Percentiles rank a stretch among this genome's conserved stretches.
Evolutionary conservation across 2,888 invertebrate species (phyloP).

Genomic region (Xanthia icteritia): DNA sequence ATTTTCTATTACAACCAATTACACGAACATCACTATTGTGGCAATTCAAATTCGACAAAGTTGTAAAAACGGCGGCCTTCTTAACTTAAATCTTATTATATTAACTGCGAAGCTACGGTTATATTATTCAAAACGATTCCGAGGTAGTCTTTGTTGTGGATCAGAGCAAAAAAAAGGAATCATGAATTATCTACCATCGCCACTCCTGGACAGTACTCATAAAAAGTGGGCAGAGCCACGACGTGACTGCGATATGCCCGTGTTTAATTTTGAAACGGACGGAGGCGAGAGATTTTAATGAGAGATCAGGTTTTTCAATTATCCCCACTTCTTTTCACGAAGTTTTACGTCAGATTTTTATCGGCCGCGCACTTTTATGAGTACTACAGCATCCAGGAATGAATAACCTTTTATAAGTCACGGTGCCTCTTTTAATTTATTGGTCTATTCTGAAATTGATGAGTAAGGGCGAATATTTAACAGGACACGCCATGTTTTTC

Average conservation of each 20-base stretch:
- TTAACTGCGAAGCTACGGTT: slow-evolving; percentile 47
- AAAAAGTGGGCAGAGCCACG: slow-evolving; percentile 77
- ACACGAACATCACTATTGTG: slow-evolving; percentile 14
- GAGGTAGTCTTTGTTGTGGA: slow-evolving; percentile 52
- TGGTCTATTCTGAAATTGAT: slow-evolving; percentile 60
- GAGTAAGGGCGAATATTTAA: slow-evolving; percentile 48
- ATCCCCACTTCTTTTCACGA: slow-evolving; percentile 84
- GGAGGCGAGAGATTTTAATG: slow-evolving; percentile 88
- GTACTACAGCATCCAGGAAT: slow-evolving; percentile 62
- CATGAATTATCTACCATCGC: slow-evolving; percentile 66
- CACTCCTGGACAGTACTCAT: slow-evolving; percentile 74
- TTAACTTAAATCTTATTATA: slow-evolving; percentile 39
- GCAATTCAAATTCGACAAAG: slow-evolving; percentile 1
- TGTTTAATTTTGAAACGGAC: slow-evolving; percentile 86
- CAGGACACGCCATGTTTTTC: slow-evolving; percentile 21
- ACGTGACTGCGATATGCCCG: slow-evolving; percentile 88
- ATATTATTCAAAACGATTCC: slow-evolving; percentile 55
- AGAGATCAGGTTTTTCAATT: slow-evolving; percentile 90
- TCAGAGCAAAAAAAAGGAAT: slow-evolving; percentile 55
- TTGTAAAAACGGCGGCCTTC: slow-evolving; percentile 1
- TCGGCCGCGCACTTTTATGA: slow-evolving; percentile 75
- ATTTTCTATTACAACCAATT: background rate
- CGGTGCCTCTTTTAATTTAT: slow-evolving; percentile 61
- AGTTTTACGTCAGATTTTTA: slow-evolving; percentile 82
- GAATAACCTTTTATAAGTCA: slow-evolving; percentile 64